Evolutionary conservation across 2,113 vertebrate genomes (phyloP), one percentile per base, ranked within the genome.

Genomic region (Tapirus terrestris): DNA sequence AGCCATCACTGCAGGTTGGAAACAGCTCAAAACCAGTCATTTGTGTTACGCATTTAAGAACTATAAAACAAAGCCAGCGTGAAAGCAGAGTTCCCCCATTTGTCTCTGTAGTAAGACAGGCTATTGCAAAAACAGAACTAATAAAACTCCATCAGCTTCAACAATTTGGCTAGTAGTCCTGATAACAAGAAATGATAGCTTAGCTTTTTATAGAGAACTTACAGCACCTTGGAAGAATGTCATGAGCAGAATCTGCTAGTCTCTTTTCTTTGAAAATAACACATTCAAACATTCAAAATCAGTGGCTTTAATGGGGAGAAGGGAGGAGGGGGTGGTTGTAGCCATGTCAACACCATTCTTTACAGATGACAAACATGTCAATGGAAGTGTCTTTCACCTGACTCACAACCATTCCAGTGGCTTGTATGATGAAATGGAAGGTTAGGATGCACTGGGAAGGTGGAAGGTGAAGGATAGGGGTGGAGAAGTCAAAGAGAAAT

Each of bases 101-200:
- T 97, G 97, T 98, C 98, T 98, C 97, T 95, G 94, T 93, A 98
- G 97, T 97, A 97, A 98, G 97, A 97, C 97, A 98, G 97, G 96
- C 97, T 97, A 98, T 98, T 98, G 97, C 94, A 98, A 98, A 98
- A 98, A 93, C 97, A 98, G 98, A 98, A 96, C 97, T 96, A 98
- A 98, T 99, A 99, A 99, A 98, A 98, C 9, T 84, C 96, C 31
- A 81, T 98, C 97, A 96, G 96, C 97, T 96, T 98, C 96, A 98
- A 91, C 97, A 89, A 80, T 98, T 98, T 98, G 98, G 98, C 97
- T 0, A 91, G 95, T 89, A 67, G 95, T 98, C 96, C 97, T 97
- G 95, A 98, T 97, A 98, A 90, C 0, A 97, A 81, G 21, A 98
- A 96, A 89, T 33, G 80, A 97, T 91, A 97, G 85, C 93, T 98